These are phyloP conservation scores for Mnemiopsis leidyi DNA, from an alignment of 37 sponge, comb jelly and placozoan species.

Conservation along the genomic window DNA sequence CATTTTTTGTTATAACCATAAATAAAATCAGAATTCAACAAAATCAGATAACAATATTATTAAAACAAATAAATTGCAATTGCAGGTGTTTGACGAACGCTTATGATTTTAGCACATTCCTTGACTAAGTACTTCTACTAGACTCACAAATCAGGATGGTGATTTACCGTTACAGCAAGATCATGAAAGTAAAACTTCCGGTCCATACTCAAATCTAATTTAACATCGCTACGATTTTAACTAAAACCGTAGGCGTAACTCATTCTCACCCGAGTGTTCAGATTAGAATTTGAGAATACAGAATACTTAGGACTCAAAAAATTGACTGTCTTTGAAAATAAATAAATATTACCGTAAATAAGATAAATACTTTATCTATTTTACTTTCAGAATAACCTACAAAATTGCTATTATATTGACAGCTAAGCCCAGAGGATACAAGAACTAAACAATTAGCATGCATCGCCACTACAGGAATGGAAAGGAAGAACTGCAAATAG, in stretches of 20 bases:
- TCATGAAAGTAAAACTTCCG: too few species aligned
- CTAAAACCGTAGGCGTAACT: too few species aligned
- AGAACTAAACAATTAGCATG: neutral
- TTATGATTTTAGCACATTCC: neutral
- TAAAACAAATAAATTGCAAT: neutral
- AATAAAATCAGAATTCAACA: neutral
- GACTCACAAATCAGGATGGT: too few species aligned
- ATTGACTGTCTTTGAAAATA: neutral
- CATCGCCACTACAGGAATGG: neutral
- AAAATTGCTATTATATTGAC: neutral
- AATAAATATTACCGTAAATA: neutral
- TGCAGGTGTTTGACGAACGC: neutral
- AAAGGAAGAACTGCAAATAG: too few species aligned
- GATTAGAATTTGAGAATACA: neutral
- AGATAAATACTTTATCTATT: neutral
- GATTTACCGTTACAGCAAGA: too few species aligned
- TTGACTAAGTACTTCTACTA: neutral
- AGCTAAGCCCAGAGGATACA: neutral
- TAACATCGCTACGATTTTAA: too few species aligned
- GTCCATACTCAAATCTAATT: too few species aligned
- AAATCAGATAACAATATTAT: neutral
- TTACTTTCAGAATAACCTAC: neutral
- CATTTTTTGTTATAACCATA: neutral
- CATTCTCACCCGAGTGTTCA: neutral
- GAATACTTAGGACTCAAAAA: neutral